Conservation (phyloP, 2,797 vertebrate genomes). For the Cryptoblepharus egeriae region DNA sequence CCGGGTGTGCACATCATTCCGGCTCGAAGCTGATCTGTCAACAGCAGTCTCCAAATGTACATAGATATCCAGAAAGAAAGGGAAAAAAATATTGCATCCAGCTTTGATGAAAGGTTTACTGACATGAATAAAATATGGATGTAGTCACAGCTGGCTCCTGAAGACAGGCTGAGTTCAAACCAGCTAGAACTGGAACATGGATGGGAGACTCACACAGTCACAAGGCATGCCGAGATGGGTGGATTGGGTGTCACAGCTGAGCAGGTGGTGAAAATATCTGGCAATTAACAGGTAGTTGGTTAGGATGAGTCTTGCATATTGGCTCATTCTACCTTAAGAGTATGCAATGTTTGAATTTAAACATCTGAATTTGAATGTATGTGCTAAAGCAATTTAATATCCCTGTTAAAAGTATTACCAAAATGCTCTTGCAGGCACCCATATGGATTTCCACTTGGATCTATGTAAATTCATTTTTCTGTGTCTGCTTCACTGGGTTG, state of each 20-base stretch:
- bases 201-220: neutral
- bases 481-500: neutral
- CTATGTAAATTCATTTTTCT: neutral
- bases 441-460: slow-evolving; percentile 44
- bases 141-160: neutral
- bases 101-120: slow-evolving; percentile 20
- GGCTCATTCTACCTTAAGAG: neutral
- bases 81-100: neutral
- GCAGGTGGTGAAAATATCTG: neutral
- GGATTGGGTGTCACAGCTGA: neutral
- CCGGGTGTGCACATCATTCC: slow-evolving; percentile 9
- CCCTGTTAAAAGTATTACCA: slow-evolving; percentile 17
- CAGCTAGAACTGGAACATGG: neutral
- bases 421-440: slow-evolving; percentile 35
- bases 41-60: neutral
- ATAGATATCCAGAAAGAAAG: neutral
- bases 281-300: neutral
- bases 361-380: neutral
- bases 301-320: neutral
- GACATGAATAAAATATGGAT: slow-evolving; percentile 6
- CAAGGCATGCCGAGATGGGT: neutral
- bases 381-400: slow-evolving; percentile 36
- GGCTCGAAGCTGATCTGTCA: slow-evolving; percentile 17
- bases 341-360: neutral
- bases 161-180: slow-evolving; percentile 13